These are phyloP conservation scores for Acanthaster planci DNA, from an alignment of 35 echinoderm and acorn worm species.

Conservation along the genomic window DNA sequence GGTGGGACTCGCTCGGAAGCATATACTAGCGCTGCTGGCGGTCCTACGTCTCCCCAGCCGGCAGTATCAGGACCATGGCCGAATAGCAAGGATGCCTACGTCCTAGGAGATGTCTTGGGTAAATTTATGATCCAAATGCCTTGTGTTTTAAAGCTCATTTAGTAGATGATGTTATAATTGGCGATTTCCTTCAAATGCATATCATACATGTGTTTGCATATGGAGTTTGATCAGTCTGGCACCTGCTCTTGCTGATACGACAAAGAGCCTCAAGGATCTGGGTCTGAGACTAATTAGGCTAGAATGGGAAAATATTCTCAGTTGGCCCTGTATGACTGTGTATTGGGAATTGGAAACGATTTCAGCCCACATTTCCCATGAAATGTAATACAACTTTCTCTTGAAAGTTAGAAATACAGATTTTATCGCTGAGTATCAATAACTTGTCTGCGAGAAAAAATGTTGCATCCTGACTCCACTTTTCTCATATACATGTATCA, in stretches of 20 bases:
- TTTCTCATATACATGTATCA: too few species aligned
- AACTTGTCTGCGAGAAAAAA: too few species aligned
- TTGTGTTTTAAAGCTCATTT: background rate
- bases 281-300: background rate
- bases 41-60: conserved; percentile 2
- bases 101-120: conserved; percentile 58
- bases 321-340: too few species aligned
- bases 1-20: background rate
- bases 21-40: background rate
- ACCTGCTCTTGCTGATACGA: background rate
- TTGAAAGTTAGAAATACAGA: too few species aligned
- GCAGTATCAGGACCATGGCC: conserved; percentile 50
- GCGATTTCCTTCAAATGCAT: background rate
- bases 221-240: background rate
- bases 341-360: too few species aligned
- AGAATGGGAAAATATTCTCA: too few species aligned
- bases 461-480: too few species aligned
- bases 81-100: conserved; percentile 63
- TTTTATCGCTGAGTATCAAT: too few species aligned
- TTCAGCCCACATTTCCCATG: too few species aligned
- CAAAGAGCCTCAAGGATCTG: background rate
- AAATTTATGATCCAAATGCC: background rate
- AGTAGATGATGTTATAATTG: background rate
- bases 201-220: background rate
- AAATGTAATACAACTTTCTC: too few species aligned